These are phyloP conservation scores for Cheirogaleus major DNA, from an alignment of 2,797 vertebrate genomes.

Conservation along the genomic window DNA sequence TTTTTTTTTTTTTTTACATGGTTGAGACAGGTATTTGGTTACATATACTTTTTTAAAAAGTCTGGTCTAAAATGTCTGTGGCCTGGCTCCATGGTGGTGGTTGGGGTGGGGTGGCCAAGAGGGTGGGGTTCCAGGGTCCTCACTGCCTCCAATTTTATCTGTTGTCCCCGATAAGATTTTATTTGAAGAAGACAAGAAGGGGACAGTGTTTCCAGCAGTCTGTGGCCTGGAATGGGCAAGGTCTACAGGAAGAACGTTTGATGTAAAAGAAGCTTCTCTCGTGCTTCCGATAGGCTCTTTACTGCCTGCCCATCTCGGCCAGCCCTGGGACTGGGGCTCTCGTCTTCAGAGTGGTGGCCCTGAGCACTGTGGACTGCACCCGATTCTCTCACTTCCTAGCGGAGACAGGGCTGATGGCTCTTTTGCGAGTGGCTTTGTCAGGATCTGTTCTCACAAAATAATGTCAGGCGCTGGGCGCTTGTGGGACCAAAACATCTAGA, in stretches of 20 bases:
- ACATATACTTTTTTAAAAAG: neutral
- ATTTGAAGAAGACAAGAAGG: neutral
- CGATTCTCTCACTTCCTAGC: neutral
- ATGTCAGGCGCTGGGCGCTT: no score
- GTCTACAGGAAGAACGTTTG: neutral
- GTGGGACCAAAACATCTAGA: neutral
- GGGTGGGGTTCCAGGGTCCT: neutral
- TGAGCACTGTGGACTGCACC: rapidly evolving
- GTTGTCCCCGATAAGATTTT: neutral
- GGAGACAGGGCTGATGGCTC: neutral
- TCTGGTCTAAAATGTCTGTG: neutral
- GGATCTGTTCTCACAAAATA: neutral
- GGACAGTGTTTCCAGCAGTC: neutral
- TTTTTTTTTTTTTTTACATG: neutral
- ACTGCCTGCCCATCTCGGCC: neutral
- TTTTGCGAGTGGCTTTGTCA: neutral
- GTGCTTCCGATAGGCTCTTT: neutral
- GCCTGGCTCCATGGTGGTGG: neutral
- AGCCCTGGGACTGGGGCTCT: neutral
- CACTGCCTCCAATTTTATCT: neutral
- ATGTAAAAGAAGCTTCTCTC: neutral
- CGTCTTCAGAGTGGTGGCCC: neutral
- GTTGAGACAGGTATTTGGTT: slow-evolving; percentile 43
- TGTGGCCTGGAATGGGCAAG: neutral
- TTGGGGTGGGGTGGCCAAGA: neutral